These are phyloP conservation scores for Sebastes taczanowskii DNA, from an alignment of 2,797 vertebrate species.

Conservation along the genomic window DNA sequence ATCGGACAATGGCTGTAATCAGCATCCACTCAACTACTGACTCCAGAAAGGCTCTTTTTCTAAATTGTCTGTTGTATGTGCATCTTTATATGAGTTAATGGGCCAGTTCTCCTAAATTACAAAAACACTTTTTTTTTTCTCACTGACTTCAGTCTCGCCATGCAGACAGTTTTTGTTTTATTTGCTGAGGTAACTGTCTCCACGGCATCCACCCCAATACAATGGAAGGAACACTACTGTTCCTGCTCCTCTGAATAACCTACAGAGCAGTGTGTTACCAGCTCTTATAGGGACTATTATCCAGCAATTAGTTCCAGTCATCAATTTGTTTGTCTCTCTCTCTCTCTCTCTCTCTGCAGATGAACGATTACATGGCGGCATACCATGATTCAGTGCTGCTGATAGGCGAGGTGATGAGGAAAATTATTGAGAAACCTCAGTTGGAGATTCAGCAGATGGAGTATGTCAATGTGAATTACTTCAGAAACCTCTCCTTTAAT, in stretches of 20 bases:
- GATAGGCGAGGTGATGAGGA: slow-evolving; percentile 86
- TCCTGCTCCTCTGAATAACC: not conserved
- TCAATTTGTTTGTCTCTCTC: not conserved
- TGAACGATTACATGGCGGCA: slow-evolving; percentile 87
- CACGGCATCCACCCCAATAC: too few species aligned
- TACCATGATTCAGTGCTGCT: slow-evolving; percentile 90
- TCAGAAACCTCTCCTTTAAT: slow-evolving; percentile 86
- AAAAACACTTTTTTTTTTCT: not conserved
- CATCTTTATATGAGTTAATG: not conserved
- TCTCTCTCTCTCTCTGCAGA: slow-evolving; percentile 70
- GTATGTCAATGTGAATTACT: slow-evolving; percentile 72
- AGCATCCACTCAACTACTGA: not conserved
- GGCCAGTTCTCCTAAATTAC: not conserved
- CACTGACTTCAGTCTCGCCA: not conserved
- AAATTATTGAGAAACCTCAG: slow-evolving; percentile 53
- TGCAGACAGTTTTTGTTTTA: not conserved
- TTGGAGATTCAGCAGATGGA: slow-evolving; percentile 22
- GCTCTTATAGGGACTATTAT: not conserved
- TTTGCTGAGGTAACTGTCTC: too few species aligned
- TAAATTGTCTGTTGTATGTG: too few species aligned
- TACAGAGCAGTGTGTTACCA: not conserved
- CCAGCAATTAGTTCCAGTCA: not conserved
- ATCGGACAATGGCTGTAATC: not conserved
- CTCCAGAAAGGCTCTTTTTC: not conserved
- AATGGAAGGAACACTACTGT: not conserved